Evolutionary conservation across 2,888 invertebrate genomes (phyloP).

Genomic region (Galeopsomyia nigrocyanea): DNA sequence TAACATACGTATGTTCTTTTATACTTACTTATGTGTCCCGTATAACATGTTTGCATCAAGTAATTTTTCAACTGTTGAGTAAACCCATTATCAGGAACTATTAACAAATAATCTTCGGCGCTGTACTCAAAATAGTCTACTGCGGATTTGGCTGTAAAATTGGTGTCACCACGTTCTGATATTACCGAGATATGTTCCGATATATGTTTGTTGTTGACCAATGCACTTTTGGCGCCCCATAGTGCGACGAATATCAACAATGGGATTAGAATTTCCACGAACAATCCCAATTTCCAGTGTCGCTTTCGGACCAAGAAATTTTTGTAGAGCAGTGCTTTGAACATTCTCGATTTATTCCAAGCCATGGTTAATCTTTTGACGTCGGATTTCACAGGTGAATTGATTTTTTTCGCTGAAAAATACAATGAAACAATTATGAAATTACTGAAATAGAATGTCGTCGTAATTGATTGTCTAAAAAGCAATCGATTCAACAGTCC

Average conservation of each 20-base stretch:
- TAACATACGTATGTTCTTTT: no score
- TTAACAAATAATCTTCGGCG: not conserved
- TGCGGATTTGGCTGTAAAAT: no score
- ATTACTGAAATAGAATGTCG: no score
- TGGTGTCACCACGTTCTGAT: not conserved
- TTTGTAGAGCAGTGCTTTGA: constrained; percentile 56
- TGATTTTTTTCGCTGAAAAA: no score
- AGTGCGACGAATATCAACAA: constrained; percentile 53
- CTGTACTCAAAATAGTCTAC: no score
- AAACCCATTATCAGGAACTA: constrained; percentile 24
- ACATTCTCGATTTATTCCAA: constrained; percentile 44
- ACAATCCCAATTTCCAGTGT: constrained; percentile 55
- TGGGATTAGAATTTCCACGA: constrained; percentile 56
- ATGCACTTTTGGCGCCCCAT: constrained; percentile 49
- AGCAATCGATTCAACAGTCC: no score
- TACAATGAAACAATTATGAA: no score
- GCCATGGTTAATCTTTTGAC: constrained; percentile 6
- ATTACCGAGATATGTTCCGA: no score
- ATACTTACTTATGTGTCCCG: no score
- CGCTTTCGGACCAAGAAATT: constrained; percentile 56
- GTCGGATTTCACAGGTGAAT: no score
- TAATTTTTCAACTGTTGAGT: not conserved
- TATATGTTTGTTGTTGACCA: no score
- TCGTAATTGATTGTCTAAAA: no score
- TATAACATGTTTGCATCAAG: constrained; percentile 10